These are phyloP conservation scores for Leucophenga varia DNA, from an alignment of 1,140 invertebrate species.

Conservation along the genomic window DNA sequence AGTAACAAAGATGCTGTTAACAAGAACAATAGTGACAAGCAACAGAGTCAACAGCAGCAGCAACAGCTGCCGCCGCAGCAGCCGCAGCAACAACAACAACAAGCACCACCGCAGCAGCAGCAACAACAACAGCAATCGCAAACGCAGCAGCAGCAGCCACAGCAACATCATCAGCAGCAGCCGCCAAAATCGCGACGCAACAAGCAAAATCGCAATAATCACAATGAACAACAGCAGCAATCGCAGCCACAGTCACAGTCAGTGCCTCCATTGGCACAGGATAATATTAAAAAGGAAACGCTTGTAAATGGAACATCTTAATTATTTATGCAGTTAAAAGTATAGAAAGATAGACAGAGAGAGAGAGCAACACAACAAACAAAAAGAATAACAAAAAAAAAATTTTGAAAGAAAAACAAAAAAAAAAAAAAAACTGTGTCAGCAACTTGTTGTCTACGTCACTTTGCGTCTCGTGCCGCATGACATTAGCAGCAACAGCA, in stretches of 20 bases:
- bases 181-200: conserved; percentile 46
- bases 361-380: background rate
- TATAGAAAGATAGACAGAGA: background rate
- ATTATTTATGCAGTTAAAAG: conserved; percentile 4
- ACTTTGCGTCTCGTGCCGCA: too few relatives aligned
- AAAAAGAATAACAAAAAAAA: background rate
- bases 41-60: conserved; percentile 11
- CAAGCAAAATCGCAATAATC: conserved; percentile 49
- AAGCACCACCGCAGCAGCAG: conserved; percentile 6
- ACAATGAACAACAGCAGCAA: conserved; percentile 29
- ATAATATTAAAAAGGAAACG: conserved; percentile 45
- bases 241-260: conserved; percentile 17
- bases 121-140: conserved; percentile 17
- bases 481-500: too few relatives aligned
- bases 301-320: conserved; percentile 54
- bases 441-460: too few relatives aligned
- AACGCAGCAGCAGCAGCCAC: conserved; percentile 18
- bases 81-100: conserved; percentile 13
- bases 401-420: background rate
- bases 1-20: conserved; percentile 25
- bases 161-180: conserved; percentile 28
- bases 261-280: conserved; percentile 21
- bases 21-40: conserved; percentile 23
- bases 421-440: too few relatives aligned
- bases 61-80: conserved; percentile 5